A percentile compares a stretch with the other conserved stretches of the same genome.
These are phyloP conservation scores for Isoperla grammatica DNA, from an alignment of 2,888 invertebrate species.

Conservation along the genomic window DNA sequence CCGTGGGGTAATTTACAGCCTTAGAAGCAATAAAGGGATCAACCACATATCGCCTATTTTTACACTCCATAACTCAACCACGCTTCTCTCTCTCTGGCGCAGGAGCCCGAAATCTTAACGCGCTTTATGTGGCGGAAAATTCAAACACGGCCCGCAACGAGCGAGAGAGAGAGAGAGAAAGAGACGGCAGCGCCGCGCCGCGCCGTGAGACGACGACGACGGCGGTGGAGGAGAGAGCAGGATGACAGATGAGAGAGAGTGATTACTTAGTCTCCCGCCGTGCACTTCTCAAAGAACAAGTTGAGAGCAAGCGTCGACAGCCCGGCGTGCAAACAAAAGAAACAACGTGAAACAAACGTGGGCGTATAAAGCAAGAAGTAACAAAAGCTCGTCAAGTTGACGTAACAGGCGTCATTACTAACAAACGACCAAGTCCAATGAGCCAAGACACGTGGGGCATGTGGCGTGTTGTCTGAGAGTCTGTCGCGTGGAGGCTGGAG, in stretches of 20 bases:
- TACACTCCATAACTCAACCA: slow-evolving; percentile 31
- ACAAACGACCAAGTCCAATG: no score
- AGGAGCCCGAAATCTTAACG: slow-evolving; percentile 28
- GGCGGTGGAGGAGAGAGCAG: background rate
- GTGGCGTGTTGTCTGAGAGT: no score
- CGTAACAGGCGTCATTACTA: no score
- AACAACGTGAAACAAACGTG: slow-evolving; percentile 14
- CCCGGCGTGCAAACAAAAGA: background rate
- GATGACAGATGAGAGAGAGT: slow-evolving; percentile 9
- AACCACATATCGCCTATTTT: slow-evolving; percentile 33
- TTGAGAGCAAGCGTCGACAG: slow-evolving; percentile 12
- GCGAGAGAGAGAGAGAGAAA: slow-evolving; percentile 17
- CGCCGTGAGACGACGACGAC: background rate
- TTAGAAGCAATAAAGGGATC: slow-evolving; percentile 31
- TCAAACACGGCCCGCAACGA: slow-evolving; percentile 20
- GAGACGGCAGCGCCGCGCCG: background rate
- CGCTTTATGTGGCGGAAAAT: slow-evolving; percentile 32
- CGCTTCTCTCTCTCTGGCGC: slow-evolving; percentile 15
- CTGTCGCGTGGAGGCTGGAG: no score
- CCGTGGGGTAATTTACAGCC: slow-evolving; percentile 30
- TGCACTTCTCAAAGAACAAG: slow-evolving; percentile 14
- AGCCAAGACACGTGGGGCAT: no score
- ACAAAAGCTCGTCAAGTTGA: slow-evolving; percentile 1
- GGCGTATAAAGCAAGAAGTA: background rate
- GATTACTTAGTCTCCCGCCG: slow-evolving; percentile 16